These are phyloP conservation scores for Neogobius melanostomus DNA, from an alignment of 2,113 vertebrate species.

Conservation along the genomic window DNA sequence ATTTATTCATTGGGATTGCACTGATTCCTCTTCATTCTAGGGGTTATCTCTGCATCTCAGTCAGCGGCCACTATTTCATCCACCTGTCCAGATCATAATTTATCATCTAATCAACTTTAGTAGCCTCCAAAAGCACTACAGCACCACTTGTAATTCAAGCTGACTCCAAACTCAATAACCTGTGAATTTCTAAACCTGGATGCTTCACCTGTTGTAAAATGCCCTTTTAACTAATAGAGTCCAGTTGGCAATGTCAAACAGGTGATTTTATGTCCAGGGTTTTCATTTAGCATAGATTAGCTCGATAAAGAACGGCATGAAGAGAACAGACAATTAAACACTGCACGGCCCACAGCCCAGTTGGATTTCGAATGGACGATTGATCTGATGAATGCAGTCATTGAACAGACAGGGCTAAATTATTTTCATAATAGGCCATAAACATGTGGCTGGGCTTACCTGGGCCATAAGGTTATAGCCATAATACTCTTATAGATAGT, in stretches of 20 bases:
- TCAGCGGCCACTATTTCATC: slow-evolving; percentile 59
- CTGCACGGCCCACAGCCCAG: slow-evolving; percentile 34
- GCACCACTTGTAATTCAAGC: slow-evolving; percentile 16
- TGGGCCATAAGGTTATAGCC: background rate
- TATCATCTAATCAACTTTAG: slow-evolving; percentile 36
- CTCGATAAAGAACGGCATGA: slow-evolving; percentile 60
- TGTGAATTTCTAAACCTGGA: slow-evolving; percentile 54
- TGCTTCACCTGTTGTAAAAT: slow-evolving; percentile 55
- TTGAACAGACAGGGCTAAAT: slow-evolving; percentile 53
- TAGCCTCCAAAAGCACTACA: slow-evolving; percentile 22
- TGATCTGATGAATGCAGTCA: slow-evolving; percentile 50
- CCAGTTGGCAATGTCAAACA: slow-evolving; percentile 65
- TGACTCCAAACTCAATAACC: slow-evolving; percentile 3
- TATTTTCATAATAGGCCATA: slow-evolving; percentile 34
- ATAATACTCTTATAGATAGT: too few relatives aligned
- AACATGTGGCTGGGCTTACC: slow-evolving; percentile 22
- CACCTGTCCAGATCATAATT: slow-evolving; percentile 54
- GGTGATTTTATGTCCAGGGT: slow-evolving; percentile 58
- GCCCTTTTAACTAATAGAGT: slow-evolving; percentile 55
- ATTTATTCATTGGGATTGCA: slow-evolving; percentile 67
- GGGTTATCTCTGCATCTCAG: slow-evolving; percentile 42
- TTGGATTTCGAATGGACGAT: slow-evolving; percentile 52
- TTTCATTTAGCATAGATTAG: slow-evolving; percentile 63
- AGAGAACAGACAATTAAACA: slow-evolving; percentile 61
- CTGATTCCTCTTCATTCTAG: slow-evolving; percentile 47